phyloP scores from a whole-genome alignment of 92 coral and sea anemone genomes.

The Actinernus sp. region DNA sequence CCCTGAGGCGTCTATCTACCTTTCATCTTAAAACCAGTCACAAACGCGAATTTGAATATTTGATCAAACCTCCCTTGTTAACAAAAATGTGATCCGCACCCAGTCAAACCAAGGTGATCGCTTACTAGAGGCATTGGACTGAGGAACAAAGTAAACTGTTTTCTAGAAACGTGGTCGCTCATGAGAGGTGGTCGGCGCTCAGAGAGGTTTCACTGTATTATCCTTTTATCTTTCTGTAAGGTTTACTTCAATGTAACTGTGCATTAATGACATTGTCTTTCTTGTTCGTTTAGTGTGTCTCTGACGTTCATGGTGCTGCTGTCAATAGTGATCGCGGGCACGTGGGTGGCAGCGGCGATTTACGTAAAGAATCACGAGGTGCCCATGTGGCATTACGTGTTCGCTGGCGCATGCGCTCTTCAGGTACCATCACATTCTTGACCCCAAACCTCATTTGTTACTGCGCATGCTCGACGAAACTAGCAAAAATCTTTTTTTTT shows the following conservation, averaged over 20 bases:
- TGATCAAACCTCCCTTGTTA: no score
- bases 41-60: no score
- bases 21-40: no score
- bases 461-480: no score
- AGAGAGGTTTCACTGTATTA: not conserved
- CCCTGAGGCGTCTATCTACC: no score
- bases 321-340: slow-evolving; percentile 74
- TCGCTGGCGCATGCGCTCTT: slow-evolving; percentile 84
- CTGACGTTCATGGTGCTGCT: slow-evolving; percentile 64
- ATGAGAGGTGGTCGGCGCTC: no score
- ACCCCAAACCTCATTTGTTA: not conserved
- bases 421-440: slow-evolving; percentile 64
- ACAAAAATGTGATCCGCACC: no score
- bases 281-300: slow-evolving; percentile 68
- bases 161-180: no score
- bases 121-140: no score
- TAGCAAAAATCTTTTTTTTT: not conserved
- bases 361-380: slow-evolving; percentile 86
- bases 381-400: slow-evolving; percentile 80
- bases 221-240: no score
- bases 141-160: no score
- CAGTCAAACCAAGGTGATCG: no score
- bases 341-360: slow-evolving; percentile 87
- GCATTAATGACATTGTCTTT: not conserved
- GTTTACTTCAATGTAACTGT: not conserved